Conservation (phyloP, 2,888 invertebrate genomes). For the Lepidochrysops patricia region DNA sequence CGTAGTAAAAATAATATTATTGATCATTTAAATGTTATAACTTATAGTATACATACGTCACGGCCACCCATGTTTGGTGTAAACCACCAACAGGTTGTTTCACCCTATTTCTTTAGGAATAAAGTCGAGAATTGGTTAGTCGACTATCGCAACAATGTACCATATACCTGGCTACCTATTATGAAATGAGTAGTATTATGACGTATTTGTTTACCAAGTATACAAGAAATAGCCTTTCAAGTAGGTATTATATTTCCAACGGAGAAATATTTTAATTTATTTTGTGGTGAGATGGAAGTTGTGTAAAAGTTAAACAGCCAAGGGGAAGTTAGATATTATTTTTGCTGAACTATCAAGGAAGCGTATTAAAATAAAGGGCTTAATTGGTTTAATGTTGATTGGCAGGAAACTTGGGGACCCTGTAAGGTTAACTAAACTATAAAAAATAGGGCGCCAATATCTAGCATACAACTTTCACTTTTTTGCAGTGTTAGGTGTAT, state of each 20-base stretch:
- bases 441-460: no score
- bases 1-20: background rate
- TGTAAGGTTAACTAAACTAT: no score
- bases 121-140: background rate
- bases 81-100: background rate
- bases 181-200: background rate
- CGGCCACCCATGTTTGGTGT: background rate
- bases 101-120: background rate
- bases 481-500: no score
- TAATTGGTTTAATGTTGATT: no score
- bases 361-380: no score
- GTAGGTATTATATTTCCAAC: background rate
- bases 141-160: background rate
- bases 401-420: no score
- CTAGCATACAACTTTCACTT: no score
- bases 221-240: background rate
- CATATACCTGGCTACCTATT: background rate
- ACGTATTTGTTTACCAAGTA: background rate
- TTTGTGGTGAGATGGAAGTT: no score
- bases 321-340: no score
- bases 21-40: background rate
- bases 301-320: no score
- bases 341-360: no score
- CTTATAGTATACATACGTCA: background rate
- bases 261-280: background rate